A percentile compares a stretch with the other conserved stretches of the same genome.
These are phyloP conservation scores for Alsophila aescularia DNA, from an alignment of 2,888 invertebrate genomes.

Conservation along the genomic window DNA sequence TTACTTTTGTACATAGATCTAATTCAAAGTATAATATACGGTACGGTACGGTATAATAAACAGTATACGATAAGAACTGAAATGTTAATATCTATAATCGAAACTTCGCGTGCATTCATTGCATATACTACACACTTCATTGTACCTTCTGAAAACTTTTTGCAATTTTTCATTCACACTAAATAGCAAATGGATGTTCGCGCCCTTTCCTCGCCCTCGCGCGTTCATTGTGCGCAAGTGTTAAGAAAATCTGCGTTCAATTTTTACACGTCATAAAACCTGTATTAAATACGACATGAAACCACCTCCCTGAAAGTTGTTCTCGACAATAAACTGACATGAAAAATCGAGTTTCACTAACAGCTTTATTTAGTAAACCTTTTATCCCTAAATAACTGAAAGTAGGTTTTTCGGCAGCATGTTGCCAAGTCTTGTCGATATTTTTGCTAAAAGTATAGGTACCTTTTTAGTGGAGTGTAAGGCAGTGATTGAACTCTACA, in stretches of 20 bases:
- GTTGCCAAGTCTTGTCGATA: constrained; percentile 26
- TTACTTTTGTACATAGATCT: too few relatives aligned
- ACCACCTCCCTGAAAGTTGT: constrained; percentile 2
- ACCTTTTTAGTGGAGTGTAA: background rate
- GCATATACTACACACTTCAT: too few relatives aligned
- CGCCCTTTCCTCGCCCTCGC: background rate
- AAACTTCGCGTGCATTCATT: too few relatives aligned
- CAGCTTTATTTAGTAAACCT: constrained; percentile 30
- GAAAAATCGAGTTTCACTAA: constrained; percentile 28
- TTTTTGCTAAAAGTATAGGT: constrained; percentile 19
- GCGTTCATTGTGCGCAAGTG: background rate
- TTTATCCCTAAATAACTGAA: constrained; percentile 32
- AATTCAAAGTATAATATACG: too few relatives aligned
- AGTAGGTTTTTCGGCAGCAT: constrained; percentile 27
- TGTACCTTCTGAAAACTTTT: too few relatives aligned
- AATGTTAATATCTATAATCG: too few relatives aligned
- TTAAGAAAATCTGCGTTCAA: background rate
- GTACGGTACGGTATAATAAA: too few relatives aligned
- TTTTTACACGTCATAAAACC: constrained; percentile 1
- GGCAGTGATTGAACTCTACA: background rate
- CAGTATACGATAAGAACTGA: too few relatives aligned
- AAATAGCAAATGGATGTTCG: background rate
- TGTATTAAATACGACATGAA: background rate
- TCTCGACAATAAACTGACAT: constrained; percentile 24
- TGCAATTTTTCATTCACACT: background rate